phyloP scores from a whole-genome alignment of 2,888 invertebrate genomes.

The Geophilus truncorum region DNA sequence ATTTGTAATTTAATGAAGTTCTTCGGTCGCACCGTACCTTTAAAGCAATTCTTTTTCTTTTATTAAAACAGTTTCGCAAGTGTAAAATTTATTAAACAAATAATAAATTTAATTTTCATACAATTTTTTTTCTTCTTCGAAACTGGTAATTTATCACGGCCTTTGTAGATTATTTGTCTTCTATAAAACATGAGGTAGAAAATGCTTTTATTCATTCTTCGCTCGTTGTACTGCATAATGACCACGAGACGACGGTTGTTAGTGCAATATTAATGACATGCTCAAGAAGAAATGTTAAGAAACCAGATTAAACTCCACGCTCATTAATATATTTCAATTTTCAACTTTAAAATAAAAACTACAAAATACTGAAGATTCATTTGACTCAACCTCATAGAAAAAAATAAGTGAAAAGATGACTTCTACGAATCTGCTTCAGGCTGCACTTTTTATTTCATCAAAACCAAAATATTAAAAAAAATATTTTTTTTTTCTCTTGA shows the following conservation, averaged over 20 bases:
- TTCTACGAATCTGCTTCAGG: neutral
- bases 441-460: neutral
- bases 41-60: neutral
- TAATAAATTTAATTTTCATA: conserved; percentile 1
- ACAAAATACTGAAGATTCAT: neutral
- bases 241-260: conserved; percentile 12
- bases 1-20: neutral
- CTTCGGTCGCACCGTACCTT: neutral
- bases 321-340: conserved; percentile 15
- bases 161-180: conserved; percentile 2
- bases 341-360: neutral
- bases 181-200: conserved; percentile 25
- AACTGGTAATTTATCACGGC: conserved; percentile 11
- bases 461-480: neutral
- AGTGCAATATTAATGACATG: conserved; percentile 17
- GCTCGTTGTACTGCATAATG: conserved; percentile 2
- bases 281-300: conserved; percentile 12
- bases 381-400: neutral
- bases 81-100: conserved; percentile 1
- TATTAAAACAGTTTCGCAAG: neutral
- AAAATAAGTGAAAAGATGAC: neutral
- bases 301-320: conserved; percentile 6
- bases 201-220: conserved; percentile 15
- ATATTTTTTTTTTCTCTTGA: neutral
- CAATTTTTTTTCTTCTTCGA: neutral